A percentile compares a stretch with the other conserved stretches of the same genome.
phyloP scores from a whole-genome alignment of 35 echinoderm and acorn worm species.

The Hemicentrotus pulcherrimus region DNA sequence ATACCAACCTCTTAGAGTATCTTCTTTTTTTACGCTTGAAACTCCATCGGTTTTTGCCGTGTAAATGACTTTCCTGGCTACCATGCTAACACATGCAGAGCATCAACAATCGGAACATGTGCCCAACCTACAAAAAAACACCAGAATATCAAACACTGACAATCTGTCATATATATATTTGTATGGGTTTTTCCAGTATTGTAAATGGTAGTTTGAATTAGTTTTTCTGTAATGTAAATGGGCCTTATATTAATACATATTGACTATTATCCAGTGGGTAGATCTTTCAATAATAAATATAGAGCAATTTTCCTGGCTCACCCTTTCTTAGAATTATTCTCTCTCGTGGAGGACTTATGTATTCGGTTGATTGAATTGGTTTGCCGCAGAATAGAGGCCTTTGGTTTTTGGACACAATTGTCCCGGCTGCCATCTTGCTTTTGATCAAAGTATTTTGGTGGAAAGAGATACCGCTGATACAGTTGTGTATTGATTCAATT shows the following conservation, averaged over 20 bases:
- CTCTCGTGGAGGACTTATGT: neutral
- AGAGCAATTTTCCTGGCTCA: neutral
- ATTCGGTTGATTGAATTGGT: neutral
- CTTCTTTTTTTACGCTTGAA: too few relatives aligned
- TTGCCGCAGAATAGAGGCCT: neutral
- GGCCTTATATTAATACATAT: neutral
- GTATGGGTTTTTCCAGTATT: too few relatives aligned
- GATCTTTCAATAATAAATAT: neutral
- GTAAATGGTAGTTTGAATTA: too few relatives aligned
- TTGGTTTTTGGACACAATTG: neutral
- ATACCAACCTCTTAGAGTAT: too few relatives aligned
- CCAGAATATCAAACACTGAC: too few relatives aligned
- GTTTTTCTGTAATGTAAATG: neutral
- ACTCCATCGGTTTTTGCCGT: too few relatives aligned
- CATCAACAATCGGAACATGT: too few relatives aligned
- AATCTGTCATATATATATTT: too few relatives aligned
- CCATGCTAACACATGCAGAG: too few relatives aligned
- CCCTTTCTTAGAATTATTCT: neutral
- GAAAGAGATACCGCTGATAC: neutral
- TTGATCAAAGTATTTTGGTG: neutral
- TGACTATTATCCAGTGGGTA: slow-evolving; percentile 1
- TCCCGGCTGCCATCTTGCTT: neutral
- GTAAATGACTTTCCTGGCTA: too few relatives aligned
- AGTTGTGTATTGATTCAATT: neutral
- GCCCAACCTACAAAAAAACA: too few relatives aligned